Conservation (phyloP, 2,888 invertebrate genomes). For the Parasteatoda lunata region DNA sequence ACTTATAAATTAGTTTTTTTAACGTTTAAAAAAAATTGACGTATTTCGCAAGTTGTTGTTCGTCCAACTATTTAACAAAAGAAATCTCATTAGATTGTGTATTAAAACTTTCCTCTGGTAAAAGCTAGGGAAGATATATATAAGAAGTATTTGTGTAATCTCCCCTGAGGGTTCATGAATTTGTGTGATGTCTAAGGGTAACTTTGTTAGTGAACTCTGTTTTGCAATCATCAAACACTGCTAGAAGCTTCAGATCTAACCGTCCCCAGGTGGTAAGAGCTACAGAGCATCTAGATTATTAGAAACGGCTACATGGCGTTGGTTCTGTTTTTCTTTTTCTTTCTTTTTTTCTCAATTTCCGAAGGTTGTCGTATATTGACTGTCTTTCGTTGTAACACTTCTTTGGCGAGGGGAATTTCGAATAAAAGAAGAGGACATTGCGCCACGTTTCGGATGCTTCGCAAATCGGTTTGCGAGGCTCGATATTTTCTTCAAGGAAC, state of each 20-base stretch:
- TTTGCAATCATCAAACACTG: constrained; percentile 51
- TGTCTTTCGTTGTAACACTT: neutral
- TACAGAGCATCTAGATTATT: constrained; percentile 44
- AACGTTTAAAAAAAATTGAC: too few species aligned
- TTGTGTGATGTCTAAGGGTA: constrained; percentile 52
- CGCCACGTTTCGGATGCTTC: neutral
- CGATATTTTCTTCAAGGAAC: neutral
- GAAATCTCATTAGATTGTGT: neutral
- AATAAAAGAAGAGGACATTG: neutral
- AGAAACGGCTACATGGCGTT: constrained; percentile 38
- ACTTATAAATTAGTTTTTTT: too few species aligned
- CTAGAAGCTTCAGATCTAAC: constrained; percentile 12
- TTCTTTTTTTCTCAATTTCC: constrained; percentile 5
- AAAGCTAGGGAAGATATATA: constrained; percentile 13
- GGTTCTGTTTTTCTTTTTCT: neutral
- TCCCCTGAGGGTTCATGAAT: constrained; percentile 37
- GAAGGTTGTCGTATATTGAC: neutral
- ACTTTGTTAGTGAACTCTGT: constrained; percentile 57
- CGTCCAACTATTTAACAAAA: neutral
- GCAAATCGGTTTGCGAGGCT: constrained; percentile 2
- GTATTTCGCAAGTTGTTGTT: too few species aligned
- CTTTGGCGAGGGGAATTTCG: neutral
- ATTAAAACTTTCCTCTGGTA: neutral
- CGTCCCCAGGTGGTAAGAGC: constrained; percentile 31
- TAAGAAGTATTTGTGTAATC: constrained; percentile 38